A percentile compares a stretch with the other conserved stretches of the same genome.
Conservation (phyloP, 2,888 invertebrate genomes). For the Agrilus cyanescens region DNA sequence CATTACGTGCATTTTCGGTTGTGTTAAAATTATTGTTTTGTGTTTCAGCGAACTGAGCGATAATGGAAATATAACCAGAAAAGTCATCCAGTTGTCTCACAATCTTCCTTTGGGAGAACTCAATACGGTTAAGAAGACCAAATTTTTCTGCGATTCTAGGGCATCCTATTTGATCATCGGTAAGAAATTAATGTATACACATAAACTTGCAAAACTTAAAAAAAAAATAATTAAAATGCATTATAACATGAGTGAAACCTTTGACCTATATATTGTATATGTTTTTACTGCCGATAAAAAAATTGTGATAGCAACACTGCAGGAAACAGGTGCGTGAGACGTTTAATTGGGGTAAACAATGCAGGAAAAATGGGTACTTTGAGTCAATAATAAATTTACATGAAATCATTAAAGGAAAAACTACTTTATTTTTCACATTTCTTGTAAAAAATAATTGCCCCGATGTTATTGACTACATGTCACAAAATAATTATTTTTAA, state of each 20-base stretch:
- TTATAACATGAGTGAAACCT: too few species aligned
- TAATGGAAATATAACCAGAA: constrained; percentile 26
- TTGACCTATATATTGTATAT: too few species aligned
- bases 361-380: too few species aligned
- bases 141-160: constrained; percentile 29
- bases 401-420: too few species aligned
- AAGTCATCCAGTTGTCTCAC: constrained; percentile 27
- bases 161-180: constrained; percentile 30
- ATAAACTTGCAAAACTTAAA: too few species aligned
- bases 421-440: neutral
- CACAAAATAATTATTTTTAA: neutral
- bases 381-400: too few species aligned
- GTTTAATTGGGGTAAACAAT: too few species aligned
- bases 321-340: too few species aligned
- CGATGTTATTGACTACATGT: neutral
- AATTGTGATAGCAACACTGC: too few species aligned
- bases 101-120: constrained; percentile 26
- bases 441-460: neutral
- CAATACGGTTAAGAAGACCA: constrained; percentile 26
- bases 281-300: too few species aligned
- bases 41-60: constrained; percentile 22
- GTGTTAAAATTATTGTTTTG: neutral
- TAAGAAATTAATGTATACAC: too few species aligned
- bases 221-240: neutral
- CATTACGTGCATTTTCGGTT: neutral